These are phyloP conservation scores for Mechanitis messenoides DNA, from an alignment of 2,888 invertebrate genomes.

Conservation along the genomic window DNA sequence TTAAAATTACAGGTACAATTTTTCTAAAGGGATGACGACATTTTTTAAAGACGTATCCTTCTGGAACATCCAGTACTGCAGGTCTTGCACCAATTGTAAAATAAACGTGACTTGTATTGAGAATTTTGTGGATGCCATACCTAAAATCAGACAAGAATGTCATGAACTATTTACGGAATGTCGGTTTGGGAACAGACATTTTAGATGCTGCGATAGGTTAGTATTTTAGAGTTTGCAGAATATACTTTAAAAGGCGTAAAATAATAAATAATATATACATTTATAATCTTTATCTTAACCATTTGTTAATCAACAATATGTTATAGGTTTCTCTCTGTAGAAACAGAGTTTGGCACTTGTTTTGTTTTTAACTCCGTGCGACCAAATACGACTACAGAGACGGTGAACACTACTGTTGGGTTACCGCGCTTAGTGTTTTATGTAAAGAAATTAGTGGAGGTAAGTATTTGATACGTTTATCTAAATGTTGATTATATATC, in stretches of 20 bases:
- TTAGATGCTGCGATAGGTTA: conserved; percentile 60
- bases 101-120: conserved; percentile 47
- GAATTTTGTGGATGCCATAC: conserved; percentile 39
- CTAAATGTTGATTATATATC: neutral
- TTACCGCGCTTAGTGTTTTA: conserved; percentile 66
- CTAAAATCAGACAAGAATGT: conserved; percentile 49
- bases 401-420: conserved; percentile 66
- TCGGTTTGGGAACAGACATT: conserved; percentile 52
- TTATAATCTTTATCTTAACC: no score
- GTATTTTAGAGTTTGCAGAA: no score
- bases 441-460: conserved; percentile 62
- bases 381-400: conserved; percentile 37
- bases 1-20: conserved; percentile 39
- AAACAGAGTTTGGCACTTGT: conserved; percentile 62
- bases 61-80: conserved; percentile 56
- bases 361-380: conserved; percentile 59
- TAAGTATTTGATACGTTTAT: conserved; percentile 37
- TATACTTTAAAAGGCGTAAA: no score
- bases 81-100: conserved; percentile 47
- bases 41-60: conserved; percentile 57
- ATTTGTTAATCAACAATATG: conserved; percentile 14
- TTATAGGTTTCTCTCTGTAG: conserved; percentile 52
- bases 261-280: no score
- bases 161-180: conserved; percentile 52
- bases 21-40: conserved; percentile 35